Evolutionary conservation across 2,113 vertebrate species (phyloP).

Genomic region (Stigmatopora nigra): DNA sequence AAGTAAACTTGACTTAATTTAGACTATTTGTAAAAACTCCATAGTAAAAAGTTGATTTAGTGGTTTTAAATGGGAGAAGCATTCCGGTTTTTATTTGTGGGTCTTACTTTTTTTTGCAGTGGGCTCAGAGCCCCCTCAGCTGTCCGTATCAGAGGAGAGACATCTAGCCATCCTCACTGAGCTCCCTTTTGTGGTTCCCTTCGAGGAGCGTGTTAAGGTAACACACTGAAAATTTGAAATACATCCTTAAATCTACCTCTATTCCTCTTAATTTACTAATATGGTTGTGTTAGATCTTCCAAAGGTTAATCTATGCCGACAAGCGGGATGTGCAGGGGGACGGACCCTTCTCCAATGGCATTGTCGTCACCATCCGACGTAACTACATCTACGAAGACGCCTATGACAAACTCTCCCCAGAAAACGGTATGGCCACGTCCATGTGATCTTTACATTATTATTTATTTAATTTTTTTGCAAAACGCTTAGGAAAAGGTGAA

Average conservation of each 20-base stretch:
- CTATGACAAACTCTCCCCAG: constrained; percentile 96
- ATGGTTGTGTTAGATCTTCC: constrained; percentile 81
- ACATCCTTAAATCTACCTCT: neutral
- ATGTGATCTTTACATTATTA: neutral
- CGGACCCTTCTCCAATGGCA: constrained; percentile 90
- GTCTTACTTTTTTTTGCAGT: constrained; percentile 67
- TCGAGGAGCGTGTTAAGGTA: constrained; percentile 99
- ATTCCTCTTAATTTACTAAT: neutral
- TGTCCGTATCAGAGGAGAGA: constrained; percentile 93
- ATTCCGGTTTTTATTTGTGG: neutral
- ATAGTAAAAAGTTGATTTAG: neutral
- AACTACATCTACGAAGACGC: constrained; percentile 99
- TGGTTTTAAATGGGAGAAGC: neutral
- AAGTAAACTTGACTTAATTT: too few relatives aligned
- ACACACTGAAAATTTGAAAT: neutral
- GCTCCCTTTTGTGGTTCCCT: constrained; percentile 94
- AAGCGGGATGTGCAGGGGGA: constrained; percentile 95
- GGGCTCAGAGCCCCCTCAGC: constrained; percentile 85
- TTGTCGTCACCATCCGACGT: constrained; percentile 92
- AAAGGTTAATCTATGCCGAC: constrained; percentile 93
- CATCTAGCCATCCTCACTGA: constrained; percentile 95
- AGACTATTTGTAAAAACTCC: neutral
- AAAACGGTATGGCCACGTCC: constrained; percentile 77
- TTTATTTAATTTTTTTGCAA: neutral
- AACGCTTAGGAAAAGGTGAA: neutral